Evolutionary conservation across 2,113 vertebrate genomes (phyloP).

Genomic region (Sakesphorus luctuosus): DNA sequence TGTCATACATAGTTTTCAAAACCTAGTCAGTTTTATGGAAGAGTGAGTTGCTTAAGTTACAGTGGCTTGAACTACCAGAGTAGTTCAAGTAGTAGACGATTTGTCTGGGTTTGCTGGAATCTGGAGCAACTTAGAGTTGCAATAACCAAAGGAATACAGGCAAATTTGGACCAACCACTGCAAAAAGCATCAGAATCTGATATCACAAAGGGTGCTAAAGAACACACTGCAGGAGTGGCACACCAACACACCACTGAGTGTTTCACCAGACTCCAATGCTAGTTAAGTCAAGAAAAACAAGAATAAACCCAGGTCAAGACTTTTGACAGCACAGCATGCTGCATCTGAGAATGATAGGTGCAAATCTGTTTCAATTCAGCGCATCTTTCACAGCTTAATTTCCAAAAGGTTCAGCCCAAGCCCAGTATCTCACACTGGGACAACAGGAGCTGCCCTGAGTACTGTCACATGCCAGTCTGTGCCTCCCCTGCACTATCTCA

Average conservation of each 20-base stretch:
- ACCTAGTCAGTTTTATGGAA: background rate
- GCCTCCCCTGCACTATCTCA: background rate
- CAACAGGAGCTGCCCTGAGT: background rate
- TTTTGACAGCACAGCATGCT: rapidly evolving
- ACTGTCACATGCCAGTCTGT: rapidly evolving
- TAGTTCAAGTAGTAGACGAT: rapidly evolving
- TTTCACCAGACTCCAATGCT: rapidly evolving
- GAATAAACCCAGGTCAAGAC: background rate
- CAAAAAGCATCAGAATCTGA: background rate
- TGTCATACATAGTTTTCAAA: background rate
- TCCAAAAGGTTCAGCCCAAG: background rate
- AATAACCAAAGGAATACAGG: background rate
- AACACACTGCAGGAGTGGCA: background rate
- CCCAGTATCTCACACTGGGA: too few species aligned
- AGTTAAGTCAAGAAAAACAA: background rate
- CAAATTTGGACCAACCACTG: background rate
- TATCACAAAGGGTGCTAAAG: background rate
- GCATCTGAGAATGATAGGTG: rapidly evolving
- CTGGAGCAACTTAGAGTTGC: background rate
- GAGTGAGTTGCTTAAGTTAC: rapidly evolving
- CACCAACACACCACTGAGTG: rapidly evolving
- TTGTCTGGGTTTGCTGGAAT: background rate
- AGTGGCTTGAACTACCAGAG: background rate
- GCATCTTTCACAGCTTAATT: rapidly evolving
- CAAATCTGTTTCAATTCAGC: background rate